phyloP scores from a whole-genome alignment of 2,888 invertebrate species.

The Tetragonula carbonaria region DNA sequence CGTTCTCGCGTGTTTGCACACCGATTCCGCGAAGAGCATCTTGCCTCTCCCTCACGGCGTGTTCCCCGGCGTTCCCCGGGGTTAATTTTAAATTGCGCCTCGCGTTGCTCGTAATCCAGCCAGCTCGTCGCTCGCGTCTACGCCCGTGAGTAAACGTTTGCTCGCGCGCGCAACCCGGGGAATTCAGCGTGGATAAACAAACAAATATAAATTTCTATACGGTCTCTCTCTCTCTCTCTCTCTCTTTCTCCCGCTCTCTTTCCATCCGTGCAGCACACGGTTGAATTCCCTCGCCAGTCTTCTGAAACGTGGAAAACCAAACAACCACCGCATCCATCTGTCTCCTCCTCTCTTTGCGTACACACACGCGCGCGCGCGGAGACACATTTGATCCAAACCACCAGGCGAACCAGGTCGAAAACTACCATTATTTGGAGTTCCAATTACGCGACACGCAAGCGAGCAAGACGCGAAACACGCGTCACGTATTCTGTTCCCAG shows the following conservation, averaged over 20 bases:
- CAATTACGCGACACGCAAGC: constrained; percentile 45
- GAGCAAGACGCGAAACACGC: constrained; percentile 38
- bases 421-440: constrained; percentile 39
- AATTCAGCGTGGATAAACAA: constrained; percentile 46
- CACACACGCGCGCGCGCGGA: not conserved
- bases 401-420: constrained; percentile 4
- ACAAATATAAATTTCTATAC: constrained; percentile 53
- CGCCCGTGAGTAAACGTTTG: constrained; percentile 45
- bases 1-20: constrained; percentile 43
- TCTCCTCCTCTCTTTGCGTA: not conserved
- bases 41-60: not conserved
- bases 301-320: constrained; percentile 1
- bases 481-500: constrained; percentile 37
- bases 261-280: not conserved
- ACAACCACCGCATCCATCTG: not conserved
- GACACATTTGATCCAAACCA: not conserved
- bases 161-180: constrained; percentile 21
- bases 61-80: not conserved
- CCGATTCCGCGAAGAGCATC: constrained; percentile 19
- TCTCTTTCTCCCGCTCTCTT: not conserved
- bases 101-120: constrained; percentile 34
- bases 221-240: not conserved
- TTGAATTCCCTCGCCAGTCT: constrained; percentile 6
- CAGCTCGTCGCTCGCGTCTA: constrained; percentile 5
- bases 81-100: constrained; percentile 54